Conservation (phyloP, 1,140 invertebrate species). For the Drosophila sulfurigaster region DNA sequence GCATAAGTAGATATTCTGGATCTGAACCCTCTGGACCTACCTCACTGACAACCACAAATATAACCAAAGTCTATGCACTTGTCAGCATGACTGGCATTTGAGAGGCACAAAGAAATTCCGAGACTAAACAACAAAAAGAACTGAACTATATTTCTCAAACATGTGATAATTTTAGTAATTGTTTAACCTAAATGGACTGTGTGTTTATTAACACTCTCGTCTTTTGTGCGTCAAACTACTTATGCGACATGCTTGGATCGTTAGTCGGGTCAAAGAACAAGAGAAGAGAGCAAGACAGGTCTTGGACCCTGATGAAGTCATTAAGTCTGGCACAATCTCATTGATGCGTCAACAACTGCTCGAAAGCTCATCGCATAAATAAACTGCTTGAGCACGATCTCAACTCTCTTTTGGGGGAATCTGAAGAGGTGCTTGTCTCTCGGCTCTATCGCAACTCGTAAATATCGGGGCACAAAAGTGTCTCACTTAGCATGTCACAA, state of each 20-base stretch:
- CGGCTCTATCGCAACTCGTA: slow-evolving; percentile 41
- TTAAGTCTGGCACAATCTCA: slow-evolving; percentile 26
- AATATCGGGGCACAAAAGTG: slow-evolving; percentile 47
- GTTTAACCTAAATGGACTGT: slow-evolving; percentile 24
- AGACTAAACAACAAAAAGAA: not conserved
- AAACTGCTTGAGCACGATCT: slow-evolving; percentile 20
- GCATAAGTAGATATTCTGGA: not conserved
- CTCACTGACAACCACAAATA: not conserved
- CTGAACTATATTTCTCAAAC: slow-evolving; percentile 11
- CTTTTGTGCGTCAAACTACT: slow-evolving; percentile 13
- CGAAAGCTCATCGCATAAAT: slow-evolving; percentile 46
- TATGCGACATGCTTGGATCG: slow-evolving; percentile 2
- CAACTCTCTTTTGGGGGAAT: not conserved
- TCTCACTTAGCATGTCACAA: slow-evolving; percentile 69
- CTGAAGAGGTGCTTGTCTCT: slow-evolving; percentile 27
- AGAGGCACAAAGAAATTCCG: not conserved
- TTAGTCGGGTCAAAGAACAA: slow-evolving; percentile 12
- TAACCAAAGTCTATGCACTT: no score
- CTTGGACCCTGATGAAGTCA: slow-evolving; percentile 34
- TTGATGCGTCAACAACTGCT: slow-evolving; percentile 49
- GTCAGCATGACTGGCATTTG: slow-evolving; percentile 27
- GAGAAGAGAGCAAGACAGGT: not conserved
- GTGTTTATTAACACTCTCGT: slow-evolving; percentile 29
- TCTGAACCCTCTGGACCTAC: slow-evolving; percentile 1
- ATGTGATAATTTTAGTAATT: slow-evolving; percentile 29